Percentiles rank a stretch among this genome's conserved stretches.
Conservation (phyloP, 2,113 vertebrate species). For the Triplophysa siluroides region DNA sequence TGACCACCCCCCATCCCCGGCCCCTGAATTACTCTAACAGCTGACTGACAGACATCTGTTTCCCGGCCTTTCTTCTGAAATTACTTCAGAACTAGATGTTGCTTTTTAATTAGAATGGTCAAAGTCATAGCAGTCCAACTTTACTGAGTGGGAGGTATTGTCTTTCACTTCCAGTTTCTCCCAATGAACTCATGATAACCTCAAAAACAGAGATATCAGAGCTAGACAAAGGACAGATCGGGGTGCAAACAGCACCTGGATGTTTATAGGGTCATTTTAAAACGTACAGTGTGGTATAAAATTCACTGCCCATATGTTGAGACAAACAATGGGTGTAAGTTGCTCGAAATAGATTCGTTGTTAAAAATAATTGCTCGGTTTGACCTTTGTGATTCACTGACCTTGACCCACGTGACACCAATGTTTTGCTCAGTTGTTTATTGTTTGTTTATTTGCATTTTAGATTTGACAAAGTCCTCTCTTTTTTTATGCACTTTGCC, state of each 20-base stretch:
- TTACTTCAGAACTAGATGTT: constrained; percentile 61
- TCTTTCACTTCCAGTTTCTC: constrained; percentile 77
- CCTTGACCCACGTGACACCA: constrained; percentile 8
- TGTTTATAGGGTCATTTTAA: constrained; percentile 65
- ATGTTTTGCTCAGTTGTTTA: constrained; percentile 12
- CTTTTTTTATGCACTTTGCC: not conserved
- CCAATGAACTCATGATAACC: constrained; percentile 77
- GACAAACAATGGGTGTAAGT: constrained; percentile 42
- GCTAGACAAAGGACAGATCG: constrained; percentile 61
- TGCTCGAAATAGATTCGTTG: constrained; percentile 48
- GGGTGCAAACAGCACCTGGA: constrained; percentile 68
- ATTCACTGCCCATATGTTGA: constrained; percentile 45
- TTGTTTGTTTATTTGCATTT: constrained; percentile 23
- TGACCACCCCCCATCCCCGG: not conserved
- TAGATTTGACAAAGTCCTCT: constrained; percentile 5
- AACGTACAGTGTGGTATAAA: constrained; percentile 61
- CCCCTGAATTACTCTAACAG: constrained; percentile 69
- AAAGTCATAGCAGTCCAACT: constrained; percentile 53
- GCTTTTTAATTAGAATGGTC: constrained; percentile 59
- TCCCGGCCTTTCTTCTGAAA: constrained; percentile 63
- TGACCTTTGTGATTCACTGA: constrained; percentile 30
- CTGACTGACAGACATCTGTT: constrained; percentile 70
- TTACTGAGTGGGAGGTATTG: constrained; percentile 68
- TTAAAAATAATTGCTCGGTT: constrained; percentile 21
- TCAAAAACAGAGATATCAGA: constrained; percentile 61